Conservation (phyloP, 2,113 vertebrate species). For the Seriola dumerili region DNA sequence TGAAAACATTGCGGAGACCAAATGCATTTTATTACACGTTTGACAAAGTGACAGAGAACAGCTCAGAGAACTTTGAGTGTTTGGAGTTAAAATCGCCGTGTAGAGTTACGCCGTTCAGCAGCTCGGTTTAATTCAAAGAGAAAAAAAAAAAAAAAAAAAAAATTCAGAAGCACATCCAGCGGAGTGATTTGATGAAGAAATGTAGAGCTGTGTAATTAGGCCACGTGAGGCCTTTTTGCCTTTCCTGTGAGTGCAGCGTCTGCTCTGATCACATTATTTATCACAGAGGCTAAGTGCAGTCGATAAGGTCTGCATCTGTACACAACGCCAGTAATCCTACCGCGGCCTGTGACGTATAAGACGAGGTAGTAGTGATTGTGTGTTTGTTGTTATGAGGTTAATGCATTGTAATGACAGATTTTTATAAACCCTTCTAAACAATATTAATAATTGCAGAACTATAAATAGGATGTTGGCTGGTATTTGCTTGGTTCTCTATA, state of each 20-base stretch:
- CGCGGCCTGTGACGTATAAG: neutral
- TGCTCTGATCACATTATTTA: slow-evolving; percentile 27
- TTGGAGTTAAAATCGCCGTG: neutral
- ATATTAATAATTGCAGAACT: neutral
- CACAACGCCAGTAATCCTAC: neutral
- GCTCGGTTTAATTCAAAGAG: neutral
- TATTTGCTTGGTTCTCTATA: neutral
- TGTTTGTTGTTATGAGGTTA: neutral
- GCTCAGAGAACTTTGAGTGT: neutral
- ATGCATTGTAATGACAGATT: neutral
- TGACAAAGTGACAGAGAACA: neutral
- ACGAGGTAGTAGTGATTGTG: neutral
- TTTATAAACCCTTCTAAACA: neutral
- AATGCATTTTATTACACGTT: neutral
- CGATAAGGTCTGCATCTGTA: neutral
- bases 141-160: slow-evolving; percentile 5
- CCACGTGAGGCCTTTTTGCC: slow-evolving; percentile 3
- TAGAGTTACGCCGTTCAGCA: neutral
- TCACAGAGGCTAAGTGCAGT: neutral
- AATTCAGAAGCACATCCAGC: neutral
- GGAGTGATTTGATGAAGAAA: slow-evolving; percentile 25
- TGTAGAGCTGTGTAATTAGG: slow-evolving; percentile 15
- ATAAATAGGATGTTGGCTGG: neutral
- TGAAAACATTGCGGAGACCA: neutral
- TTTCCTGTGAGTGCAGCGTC: neutral